A percentile compares a stretch with the other conserved stretches of the same genome.
These are phyloP conservation scores for Lasaia peninsularis DNA, from an alignment of 1,140 invertebrate genomes.

Conservation along the genomic window DNA sequence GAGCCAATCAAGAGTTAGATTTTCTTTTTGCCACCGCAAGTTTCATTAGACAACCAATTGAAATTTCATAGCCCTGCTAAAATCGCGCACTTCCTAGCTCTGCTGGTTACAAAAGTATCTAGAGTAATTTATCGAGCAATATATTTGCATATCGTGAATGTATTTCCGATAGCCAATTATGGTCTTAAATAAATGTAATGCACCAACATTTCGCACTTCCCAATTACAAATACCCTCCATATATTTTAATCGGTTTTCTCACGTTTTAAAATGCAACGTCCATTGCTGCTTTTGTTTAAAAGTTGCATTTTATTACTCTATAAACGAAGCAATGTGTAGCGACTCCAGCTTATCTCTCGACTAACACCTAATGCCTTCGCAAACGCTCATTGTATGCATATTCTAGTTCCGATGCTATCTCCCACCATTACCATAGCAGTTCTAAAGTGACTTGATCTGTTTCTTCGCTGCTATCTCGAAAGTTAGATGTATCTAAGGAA, in stretches of 20 bases:
- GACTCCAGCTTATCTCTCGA: slow-evolving; percentile 21
- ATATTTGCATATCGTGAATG: slow-evolving; percentile 5
- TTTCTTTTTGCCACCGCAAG: too few species aligned
- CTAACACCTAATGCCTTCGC: slow-evolving; percentile 26
- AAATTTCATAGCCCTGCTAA: too few species aligned
- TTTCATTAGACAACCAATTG: too few species aligned
- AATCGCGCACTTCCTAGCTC: too few species aligned
- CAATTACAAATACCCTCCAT: slow-evolving; percentile 20
- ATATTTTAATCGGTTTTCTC: slow-evolving; percentile 14
- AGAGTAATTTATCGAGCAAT: neutral
- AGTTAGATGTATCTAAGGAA: neutral
- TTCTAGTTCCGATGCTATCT: slow-evolving; percentile 31
- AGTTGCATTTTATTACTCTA: slow-evolving; percentile 18
- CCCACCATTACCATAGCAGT: slow-evolving; percentile 21
- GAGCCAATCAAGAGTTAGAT: too few species aligned
- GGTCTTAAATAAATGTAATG: slow-evolving; percentile 9
- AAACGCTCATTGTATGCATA: slow-evolving; percentile 36
- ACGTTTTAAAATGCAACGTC: slow-evolving; percentile 10
- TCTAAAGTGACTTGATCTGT: slow-evolving; percentile 13
- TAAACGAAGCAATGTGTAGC: slow-evolving; percentile 22
- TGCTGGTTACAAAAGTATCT: too few species aligned
- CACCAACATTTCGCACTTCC: slow-evolving; percentile 18
- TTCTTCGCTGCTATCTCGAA: slow-evolving; percentile 11
- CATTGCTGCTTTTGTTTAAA: slow-evolving; percentile 16
- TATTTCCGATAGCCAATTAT: slow-evolving; percentile 15